phyloP scores from a whole-genome alignment of 2,888 invertebrate genomes.

The Heliconius ethilla region DNA sequence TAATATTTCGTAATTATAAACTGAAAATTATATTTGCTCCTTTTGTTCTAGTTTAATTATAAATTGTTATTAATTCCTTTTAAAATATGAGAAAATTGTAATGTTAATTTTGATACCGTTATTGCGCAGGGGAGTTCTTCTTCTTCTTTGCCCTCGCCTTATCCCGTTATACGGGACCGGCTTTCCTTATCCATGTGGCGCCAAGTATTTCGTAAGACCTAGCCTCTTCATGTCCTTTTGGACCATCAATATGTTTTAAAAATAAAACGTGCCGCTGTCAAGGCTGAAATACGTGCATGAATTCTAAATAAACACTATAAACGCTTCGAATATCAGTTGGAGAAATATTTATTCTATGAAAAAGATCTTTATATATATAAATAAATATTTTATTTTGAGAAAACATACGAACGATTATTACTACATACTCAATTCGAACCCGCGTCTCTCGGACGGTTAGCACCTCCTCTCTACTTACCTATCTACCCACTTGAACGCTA shows the following conservation, averaged over 20 bases:
- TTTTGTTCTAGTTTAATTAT: not conserved
- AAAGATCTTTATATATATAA: too few species aligned
- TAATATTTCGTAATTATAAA: not conserved
- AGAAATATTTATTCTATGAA: not conserved
- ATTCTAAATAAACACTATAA: not conserved
- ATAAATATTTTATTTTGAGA: too few species aligned
- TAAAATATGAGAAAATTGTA: not conserved
- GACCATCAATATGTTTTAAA: not conserved
- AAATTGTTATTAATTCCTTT: not conserved
- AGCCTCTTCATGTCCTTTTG: too few species aligned
- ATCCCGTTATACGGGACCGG: too few species aligned
- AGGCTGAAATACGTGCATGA: not conserved
- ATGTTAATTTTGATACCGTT: not conserved
- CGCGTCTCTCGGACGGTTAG: not conserved
- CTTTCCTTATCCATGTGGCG: too few species aligned
- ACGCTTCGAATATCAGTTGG: not conserved
- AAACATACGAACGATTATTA: too few species aligned
- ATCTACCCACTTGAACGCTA: too few species aligned
- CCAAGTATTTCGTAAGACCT: too few species aligned
- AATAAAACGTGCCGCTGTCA: not conserved
- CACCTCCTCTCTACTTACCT: too few species aligned
- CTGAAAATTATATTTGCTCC: not conserved
- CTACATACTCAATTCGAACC: too few species aligned
- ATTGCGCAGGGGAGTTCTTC: not conserved
- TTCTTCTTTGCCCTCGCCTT: too few species aligned